phyloP scores from a whole-genome alignment of 37 sponge, comb jelly and placozoan species.

The Theonella swinhoei region DNA sequence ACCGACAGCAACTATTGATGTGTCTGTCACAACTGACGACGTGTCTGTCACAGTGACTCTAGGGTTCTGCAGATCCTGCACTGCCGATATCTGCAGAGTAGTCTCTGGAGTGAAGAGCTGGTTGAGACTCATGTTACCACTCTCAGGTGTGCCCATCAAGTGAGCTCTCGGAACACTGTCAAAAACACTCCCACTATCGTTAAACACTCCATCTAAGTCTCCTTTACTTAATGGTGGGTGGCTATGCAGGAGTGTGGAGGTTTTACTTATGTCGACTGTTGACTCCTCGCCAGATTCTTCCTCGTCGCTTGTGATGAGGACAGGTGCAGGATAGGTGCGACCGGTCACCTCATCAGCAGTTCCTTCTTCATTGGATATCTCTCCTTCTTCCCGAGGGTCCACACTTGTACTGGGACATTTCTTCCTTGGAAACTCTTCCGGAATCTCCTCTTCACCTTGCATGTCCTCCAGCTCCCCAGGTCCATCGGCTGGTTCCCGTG shows the following conservation, averaged over 20 bases:
- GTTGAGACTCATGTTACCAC: not conserved
- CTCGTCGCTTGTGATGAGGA: not conserved
- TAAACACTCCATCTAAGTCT: too few relatives aligned
- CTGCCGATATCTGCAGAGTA: not conserved
- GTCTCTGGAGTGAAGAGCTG: not conserved
- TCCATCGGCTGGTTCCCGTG: too few relatives aligned
- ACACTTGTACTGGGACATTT: not conserved
- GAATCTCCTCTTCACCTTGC: not conserved
- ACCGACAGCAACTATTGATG: too few relatives aligned
- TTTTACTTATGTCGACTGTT: not conserved
- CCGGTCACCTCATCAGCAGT: not conserved
- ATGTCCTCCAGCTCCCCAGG: too few relatives aligned
- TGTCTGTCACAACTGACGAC: too few relatives aligned
- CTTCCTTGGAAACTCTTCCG: not conserved
- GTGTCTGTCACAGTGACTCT: too few relatives aligned
- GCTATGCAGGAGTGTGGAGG: not conserved
- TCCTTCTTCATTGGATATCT: not conserved
- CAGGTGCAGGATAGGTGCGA: too few relatives aligned
- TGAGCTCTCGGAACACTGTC: not conserved
- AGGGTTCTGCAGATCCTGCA: too few relatives aligned
- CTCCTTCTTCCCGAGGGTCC: not conserved
- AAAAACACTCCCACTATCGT: not conserved
- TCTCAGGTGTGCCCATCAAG: not conserved
- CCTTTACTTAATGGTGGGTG: not conserved
- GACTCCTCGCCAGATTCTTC: not conserved